Conservation (phyloP, 2,113 vertebrate genomes). For the Progne subis region DNA sequence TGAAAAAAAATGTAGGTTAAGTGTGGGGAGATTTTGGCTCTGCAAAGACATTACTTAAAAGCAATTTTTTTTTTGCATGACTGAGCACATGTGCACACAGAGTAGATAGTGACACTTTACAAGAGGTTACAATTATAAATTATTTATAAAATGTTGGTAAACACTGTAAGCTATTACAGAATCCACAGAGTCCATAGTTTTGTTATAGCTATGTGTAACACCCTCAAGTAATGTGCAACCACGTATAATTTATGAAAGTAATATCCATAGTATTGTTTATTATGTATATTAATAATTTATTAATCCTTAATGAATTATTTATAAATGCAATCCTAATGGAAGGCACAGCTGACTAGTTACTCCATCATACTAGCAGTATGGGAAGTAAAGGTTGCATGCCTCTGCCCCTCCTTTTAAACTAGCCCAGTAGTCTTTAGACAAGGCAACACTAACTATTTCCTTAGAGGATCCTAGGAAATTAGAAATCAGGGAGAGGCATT, state of each 20-base stretch:
- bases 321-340: slow-evolving; percentile 8
- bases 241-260: slow-evolving; percentile 24
- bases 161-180: slow-evolving; percentile 18
- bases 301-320: slow-evolving; percentile 51
- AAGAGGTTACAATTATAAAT: slow-evolving; percentile 34
- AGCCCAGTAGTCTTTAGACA: not conserved
- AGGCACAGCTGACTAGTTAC: not conserved
- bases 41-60: slow-evolving; percentile 34
- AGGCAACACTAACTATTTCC: not conserved
- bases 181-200: slow-evolving; percentile 15
- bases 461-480: not conserved
- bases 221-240: slow-evolving; percentile 15
- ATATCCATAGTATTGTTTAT: slow-evolving; percentile 4
- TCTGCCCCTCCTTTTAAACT: not conserved
- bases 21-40: slow-evolving; percentile 6
- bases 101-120: slow-evolving; percentile 42
- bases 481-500: not conserved
- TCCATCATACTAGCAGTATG: not conserved
- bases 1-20: slow-evolving; percentile 45
- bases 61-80: slow-evolving; percentile 25
- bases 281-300: slow-evolving; percentile 52
- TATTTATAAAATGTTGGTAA: slow-evolving; percentile 31
- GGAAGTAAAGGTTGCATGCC: not conserved
- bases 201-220: not conserved
- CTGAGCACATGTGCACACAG: slow-evolving; percentile 1